A percentile compares a stretch with the other conserved stretches of the same genome.
These are phyloP conservation scores for Ectropis crepuscularia DNA, from an alignment of 2,888 invertebrate species.

Conservation along the genomic window DNA sequence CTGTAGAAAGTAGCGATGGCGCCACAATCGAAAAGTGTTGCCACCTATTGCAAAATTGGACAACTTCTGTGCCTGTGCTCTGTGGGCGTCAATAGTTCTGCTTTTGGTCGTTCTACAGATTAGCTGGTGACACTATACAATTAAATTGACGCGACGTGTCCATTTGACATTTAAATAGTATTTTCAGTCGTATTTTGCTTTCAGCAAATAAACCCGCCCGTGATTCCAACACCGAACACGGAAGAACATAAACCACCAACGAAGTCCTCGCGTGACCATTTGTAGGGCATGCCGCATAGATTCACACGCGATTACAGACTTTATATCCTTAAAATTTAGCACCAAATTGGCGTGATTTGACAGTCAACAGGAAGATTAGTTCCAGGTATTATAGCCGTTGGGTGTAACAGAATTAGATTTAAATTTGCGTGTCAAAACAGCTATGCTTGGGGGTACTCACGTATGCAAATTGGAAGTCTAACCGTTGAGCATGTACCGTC, in stretches of 20 bases:
- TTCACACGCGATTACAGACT: slow-evolving; percentile 6
- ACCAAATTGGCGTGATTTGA: slow-evolving; percentile 20
- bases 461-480: slow-evolving; percentile 24
- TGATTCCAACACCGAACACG: slow-evolving; percentile 31
- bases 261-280: slow-evolving; percentile 37
- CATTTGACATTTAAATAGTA: no score
- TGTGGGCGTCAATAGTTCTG: no score
- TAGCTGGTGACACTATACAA: no score
- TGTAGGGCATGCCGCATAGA: slow-evolving; percentile 27
- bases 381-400: background rate
- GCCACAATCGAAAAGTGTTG: no score
- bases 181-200: slow-evolving; percentile 9
- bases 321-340: slow-evolving; percentile 17
- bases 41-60: no score
- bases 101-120: no score
- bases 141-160: no score
- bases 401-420: background rate
- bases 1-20: no score
- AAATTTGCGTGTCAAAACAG: slow-evolving; percentile 7
- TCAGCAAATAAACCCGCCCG: slow-evolving; percentile 30
- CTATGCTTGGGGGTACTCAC: slow-evolving; percentile 1
- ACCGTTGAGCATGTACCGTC: slow-evolving; percentile 16
- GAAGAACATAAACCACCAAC: slow-evolving; percentile 38
- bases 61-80: no score
- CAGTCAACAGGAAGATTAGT: background rate